Evolutionary conservation across 1,140 invertebrate genomes (phyloP).

Genomic region (Drosophila subpulchrella): DNA sequence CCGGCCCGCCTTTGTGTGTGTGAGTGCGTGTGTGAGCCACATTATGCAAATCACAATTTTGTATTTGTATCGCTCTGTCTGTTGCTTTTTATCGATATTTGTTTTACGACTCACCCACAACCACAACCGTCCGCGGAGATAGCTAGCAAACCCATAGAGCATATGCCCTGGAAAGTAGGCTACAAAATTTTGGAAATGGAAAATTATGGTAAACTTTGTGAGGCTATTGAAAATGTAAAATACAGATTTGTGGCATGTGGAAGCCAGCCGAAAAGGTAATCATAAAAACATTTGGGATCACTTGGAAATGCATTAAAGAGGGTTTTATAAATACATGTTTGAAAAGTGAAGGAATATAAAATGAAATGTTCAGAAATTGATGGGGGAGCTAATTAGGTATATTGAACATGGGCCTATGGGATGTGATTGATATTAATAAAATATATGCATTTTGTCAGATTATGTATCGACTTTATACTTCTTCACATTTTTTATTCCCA

Average conservation of each 20-base stretch:
- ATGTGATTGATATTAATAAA: too few species aligned
- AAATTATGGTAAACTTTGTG: conserved; percentile 43
- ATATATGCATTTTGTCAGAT: too few species aligned
- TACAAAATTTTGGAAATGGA: conserved; percentile 30
- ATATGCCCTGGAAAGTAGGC: conserved; percentile 36
- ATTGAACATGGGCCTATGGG: too few species aligned
- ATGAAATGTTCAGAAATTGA: background rate
- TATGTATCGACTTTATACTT: too few species aligned
- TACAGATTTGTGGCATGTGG: conserved; percentile 28
- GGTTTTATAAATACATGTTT: conserved; percentile 19
- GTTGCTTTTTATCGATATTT: conserved; percentile 79
- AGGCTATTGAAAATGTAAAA: conserved; percentile 46
- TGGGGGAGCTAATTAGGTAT: background rate
- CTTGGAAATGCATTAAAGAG: conserved; percentile 14
- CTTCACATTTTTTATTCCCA: background rate
- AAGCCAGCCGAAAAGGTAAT: conserved; percentile 1
- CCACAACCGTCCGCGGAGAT: conserved; percentile 17
- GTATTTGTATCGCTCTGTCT: conserved; percentile 65
- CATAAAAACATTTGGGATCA: conserved; percentile 20
- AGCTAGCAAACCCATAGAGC: conserved; percentile 30
- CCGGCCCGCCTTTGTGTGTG: conserved; percentile 1
- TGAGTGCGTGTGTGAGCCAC: conserved; percentile 39
- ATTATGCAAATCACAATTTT: conserved; percentile 75
- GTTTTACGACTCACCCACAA: conserved; percentile 57
- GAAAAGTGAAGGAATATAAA: background rate